Evolutionary conservation across 1,140 invertebrate species (phyloP).

Genomic region (Luehdorfia chinensis): DNA sequence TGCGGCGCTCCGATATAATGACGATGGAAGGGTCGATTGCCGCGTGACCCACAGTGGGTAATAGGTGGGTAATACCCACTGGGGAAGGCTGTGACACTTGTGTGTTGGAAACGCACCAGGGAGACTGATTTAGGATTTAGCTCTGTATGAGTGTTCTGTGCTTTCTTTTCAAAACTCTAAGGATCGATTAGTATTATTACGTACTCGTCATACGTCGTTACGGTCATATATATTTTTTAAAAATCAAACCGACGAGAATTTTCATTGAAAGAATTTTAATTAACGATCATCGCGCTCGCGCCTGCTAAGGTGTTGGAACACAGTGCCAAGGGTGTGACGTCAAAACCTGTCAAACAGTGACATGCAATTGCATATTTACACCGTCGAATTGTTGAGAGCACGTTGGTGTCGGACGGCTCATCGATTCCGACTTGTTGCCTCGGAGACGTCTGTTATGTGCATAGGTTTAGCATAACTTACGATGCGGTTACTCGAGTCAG

Average conservation of each 20-base stretch:
- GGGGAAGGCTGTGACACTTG: slow-evolving; percentile 31
- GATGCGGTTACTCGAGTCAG: slow-evolving; percentile 71
- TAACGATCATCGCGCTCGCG: slow-evolving; percentile 50
- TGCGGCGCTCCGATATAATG: slow-evolving; percentile 77
- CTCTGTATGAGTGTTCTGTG: slow-evolving; percentile 1
- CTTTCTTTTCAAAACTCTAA: neutral
- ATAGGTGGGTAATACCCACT: slow-evolving; percentile 20
- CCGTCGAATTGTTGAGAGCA: slow-evolving; percentile 45
- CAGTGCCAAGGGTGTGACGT: slow-evolving; percentile 77
- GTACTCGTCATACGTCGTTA: no score
- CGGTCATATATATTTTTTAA: no score
- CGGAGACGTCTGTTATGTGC: slow-evolving; percentile 64
- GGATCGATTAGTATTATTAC: neutral
- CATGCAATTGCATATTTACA: slow-evolving; percentile 76
- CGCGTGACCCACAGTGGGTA: slow-evolving; percentile 35
- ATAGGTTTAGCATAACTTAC: slow-evolving; percentile 75
- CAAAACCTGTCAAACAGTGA: slow-evolving; percentile 76
- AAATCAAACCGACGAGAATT: neutral
- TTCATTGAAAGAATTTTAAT: slow-evolving; percentile 9
- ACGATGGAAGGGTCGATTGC: slow-evolving; percentile 51
- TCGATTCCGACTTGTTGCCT: slow-evolving; percentile 42
- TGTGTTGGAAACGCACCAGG: slow-evolving; percentile 15
- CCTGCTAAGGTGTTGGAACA: slow-evolving; percentile 75
- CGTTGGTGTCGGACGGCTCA: slow-evolving; percentile 35
- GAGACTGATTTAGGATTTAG: neutral